Evolutionary conservation across 2,797 vertebrate genomes (phyloP), one percentile per base, ranked within the genome.

Genomic region (Zenarchopterus dispar): DNA sequence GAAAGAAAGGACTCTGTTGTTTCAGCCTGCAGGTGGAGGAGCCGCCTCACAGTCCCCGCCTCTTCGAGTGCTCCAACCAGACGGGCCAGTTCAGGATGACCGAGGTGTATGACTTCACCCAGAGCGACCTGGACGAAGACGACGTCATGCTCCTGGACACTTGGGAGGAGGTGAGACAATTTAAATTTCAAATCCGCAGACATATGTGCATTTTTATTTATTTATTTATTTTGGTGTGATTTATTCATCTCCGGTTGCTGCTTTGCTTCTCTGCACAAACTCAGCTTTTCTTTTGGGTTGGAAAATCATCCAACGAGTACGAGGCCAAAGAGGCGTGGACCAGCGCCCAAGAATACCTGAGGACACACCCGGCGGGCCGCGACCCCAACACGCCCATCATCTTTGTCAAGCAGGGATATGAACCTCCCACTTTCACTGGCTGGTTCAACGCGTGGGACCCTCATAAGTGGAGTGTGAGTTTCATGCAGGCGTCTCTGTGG

Each of bases 11-110:
- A 33, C 0, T 62, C 26, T 60, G 72, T 61, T 23, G 16, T 67
- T 60, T 70, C 86, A 97, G 96, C 62, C 91, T 97, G 67, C 92
- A 96, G 78, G 91, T 80, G 73, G 89, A 91, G 61, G 52, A 84
- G 45, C 70, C 87, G 0, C 66, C 68, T 22, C 92, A 96, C 70
- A 88, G 86, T 26, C 95, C 96, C 4, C 93, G 96, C 18, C 93
- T 97, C 46, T 97, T 97, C 0, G 96, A 97, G 69, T 97, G 96
- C 88, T 97, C 96, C 87, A 97, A 97, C 87, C 95, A 97, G 87
- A 95, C 91, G 0, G 96, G 96, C 0, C 84, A 80, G 0, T 97
- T 97, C 78, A 90, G 87, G 75, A 95, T 97, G 91, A 96, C 93
- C 0, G 96, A 97, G 82, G 91, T 97, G 62, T 88, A 89, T 0